Evolutionary conservation across 2,113 vertebrate species (phyloP).

Genomic region (Shinisaurus crocodilurus): DNA sequence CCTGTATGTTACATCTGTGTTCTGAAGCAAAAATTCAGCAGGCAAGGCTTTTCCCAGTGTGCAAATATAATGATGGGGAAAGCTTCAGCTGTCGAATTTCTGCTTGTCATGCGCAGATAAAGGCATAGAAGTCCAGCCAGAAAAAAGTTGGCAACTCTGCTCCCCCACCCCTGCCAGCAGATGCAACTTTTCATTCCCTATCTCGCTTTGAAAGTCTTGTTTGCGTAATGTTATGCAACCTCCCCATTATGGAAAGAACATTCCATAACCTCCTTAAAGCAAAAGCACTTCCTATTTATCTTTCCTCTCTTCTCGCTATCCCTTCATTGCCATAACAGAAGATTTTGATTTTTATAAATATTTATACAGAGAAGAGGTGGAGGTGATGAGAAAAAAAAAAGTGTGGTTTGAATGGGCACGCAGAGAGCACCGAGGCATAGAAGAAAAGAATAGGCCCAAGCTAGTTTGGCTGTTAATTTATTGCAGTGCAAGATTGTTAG

Average conservation of each 20-base stretch:
- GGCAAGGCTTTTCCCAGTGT: background rate
- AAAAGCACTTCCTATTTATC: background rate
- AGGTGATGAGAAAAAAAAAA: background rate
- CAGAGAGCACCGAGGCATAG: background rate
- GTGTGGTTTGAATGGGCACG: background rate
- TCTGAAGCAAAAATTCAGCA: background rate
- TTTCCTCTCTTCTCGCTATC: background rate
- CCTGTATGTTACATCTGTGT: background rate
- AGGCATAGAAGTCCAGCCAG: background rate
- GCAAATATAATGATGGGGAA: background rate
- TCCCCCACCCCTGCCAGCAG: background rate
- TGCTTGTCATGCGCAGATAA: background rate
- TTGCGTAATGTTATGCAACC: background rate
- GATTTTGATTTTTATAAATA: conserved; percentile 3
- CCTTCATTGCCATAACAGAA: background rate
- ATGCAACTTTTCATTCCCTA: background rate
- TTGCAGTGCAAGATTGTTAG: background rate
- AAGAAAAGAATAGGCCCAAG: background rate
- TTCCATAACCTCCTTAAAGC: background rate
- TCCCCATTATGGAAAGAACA: background rate
- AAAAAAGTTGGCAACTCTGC: background rate
- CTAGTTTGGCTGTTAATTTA: background rate
- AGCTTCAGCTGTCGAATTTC: too few species aligned
- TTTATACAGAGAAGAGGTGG: background rate
- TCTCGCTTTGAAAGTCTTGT: background rate